These are phyloP conservation scores for Pachyuromys duprasi DNA, from an alignment of 2,797 vertebrate genomes.

Conservation along the genomic window DNA sequence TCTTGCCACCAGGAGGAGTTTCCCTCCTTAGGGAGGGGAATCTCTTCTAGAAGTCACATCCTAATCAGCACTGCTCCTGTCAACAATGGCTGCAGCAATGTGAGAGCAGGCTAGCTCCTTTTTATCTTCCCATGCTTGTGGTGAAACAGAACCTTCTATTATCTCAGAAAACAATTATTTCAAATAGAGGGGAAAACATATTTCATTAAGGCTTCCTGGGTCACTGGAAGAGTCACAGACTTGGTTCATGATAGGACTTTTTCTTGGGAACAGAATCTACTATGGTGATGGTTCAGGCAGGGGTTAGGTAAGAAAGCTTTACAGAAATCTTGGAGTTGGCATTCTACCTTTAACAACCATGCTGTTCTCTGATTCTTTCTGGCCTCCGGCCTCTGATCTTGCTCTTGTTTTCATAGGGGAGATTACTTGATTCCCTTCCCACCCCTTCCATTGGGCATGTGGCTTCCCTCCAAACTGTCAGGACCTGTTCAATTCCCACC, in stretches of 20 bases:
- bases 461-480: neutral
- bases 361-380: neutral
- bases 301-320: neutral
- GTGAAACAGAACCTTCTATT: slow-evolving; percentile 30
- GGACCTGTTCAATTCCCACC: neutral
- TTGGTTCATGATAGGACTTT: neutral
- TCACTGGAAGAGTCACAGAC: neutral
- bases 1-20: slow-evolving; percentile 26
- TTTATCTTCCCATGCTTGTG: slow-evolving; percentile 14
- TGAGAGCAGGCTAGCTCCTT: neutral
- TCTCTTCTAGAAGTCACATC: neutral
- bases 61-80: neutral
- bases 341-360: neutral
- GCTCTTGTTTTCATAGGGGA: neutral
- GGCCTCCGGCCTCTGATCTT: neutral
- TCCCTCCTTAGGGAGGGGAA: slow-evolving; percentile 20
- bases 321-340: neutral
- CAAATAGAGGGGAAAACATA: neutral
- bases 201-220: accelerated
- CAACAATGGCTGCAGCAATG: slow-evolving; percentile 49
- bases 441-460: neutral
- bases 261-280: no score
- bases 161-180: neutral
- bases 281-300: neutral
- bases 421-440: neutral